A percentile compares a stretch with the other conserved stretches of the same genome.
Conservation (phyloP, 2,888 invertebrate genomes). For the Chrysopilus asiliformis region DNA sequence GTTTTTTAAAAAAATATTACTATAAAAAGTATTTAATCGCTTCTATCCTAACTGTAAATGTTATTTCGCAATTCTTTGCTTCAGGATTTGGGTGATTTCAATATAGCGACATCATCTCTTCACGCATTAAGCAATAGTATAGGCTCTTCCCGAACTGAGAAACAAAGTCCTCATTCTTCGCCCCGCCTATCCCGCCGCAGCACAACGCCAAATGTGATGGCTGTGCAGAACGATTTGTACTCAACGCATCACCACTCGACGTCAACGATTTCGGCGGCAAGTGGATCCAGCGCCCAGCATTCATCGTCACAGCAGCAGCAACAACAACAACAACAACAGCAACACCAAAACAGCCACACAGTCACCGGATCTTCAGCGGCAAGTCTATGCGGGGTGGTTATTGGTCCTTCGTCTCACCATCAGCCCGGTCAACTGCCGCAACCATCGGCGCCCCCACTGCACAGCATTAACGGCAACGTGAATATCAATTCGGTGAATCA, state of each 20-base stretch:
- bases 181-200: constrained; percentile 40
- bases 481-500: constrained; percentile 5
- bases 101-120: constrained; percentile 48
- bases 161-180: constrained; percentile 45
- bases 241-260: constrained; percentile 19
- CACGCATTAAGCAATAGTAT: constrained; percentile 39
- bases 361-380: too few species aligned
- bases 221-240: constrained; percentile 34
- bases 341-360: not conserved
- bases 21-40: too few species aligned
- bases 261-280: constrained; percentile 24
- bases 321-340: constrained; percentile 17
- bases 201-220: constrained; percentile 33
- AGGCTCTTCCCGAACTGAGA: constrained; percentile 28
- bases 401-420: too few species aligned
- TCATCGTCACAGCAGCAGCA: constrained; percentile 8
- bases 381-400: too few species aligned
- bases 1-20: too few species aligned
- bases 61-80: too few species aligned
- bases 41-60: too few species aligned
- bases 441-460: constrained; percentile 27
- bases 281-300: not conserved
- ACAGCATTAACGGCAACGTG: too few species aligned
- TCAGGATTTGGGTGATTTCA: constrained; percentile 48
- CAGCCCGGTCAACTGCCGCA: constrained; percentile 18